Evolutionary conservation across 2,888 invertebrate species (phyloP).

Genomic region (Polymixis lichenea): DNA sequence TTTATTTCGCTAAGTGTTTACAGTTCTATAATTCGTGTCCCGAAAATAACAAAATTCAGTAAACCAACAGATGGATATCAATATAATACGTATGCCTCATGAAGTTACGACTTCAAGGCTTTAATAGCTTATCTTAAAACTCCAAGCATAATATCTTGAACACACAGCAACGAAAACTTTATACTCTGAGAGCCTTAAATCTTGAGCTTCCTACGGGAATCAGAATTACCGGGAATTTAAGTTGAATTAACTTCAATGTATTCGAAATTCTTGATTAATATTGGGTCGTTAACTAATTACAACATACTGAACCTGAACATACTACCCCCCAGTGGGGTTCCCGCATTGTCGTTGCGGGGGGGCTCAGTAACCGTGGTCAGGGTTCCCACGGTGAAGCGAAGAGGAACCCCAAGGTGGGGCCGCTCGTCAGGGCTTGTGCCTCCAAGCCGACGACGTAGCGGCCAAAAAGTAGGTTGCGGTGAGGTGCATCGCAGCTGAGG

Average conservation of each 20-base stretch:
- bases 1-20: too few relatives aligned
- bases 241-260: neutral
- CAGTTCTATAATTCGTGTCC: too few relatives aligned
- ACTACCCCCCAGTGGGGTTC: too few relatives aligned
- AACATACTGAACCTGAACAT: neutral
- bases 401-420: too few relatives aligned
- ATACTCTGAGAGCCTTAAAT: conserved; percentile 28
- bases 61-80: neutral
- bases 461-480: too few relatives aligned
- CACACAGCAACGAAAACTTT: conserved; percentile 35
- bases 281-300: neutral
- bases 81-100: neutral
- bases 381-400: too few relatives aligned
- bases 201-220: conserved; percentile 23
- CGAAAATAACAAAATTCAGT: conserved; percentile 1
- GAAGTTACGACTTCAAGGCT: neutral
- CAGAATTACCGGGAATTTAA: conserved; percentile 16
- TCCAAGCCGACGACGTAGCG: too few relatives aligned
- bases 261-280: conserved; percentile 24
- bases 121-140: conserved; percentile 7
- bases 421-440: too few relatives aligned
- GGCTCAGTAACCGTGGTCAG: too few relatives aligned
- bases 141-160: conserved; percentile 22
- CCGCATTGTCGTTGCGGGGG: too few relatives aligned
- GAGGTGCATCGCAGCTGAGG: too few relatives aligned